phyloP scores from a whole-genome alignment of 1,140 invertebrate genomes.

The Paracyclopina nana region DNA sequence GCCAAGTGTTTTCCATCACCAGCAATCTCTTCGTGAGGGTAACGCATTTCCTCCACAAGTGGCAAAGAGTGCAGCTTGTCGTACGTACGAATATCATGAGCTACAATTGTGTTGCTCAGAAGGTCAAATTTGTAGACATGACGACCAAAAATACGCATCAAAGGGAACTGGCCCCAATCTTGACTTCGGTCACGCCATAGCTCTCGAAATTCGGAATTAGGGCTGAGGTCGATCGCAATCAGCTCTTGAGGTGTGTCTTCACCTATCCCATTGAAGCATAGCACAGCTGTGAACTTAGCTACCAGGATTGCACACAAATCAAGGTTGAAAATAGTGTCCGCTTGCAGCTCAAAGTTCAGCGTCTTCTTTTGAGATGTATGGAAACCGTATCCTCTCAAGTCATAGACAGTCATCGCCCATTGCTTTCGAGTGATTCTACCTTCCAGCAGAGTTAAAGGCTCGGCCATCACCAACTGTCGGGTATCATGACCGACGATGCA shows the following conservation, averaged over 20 bases:
- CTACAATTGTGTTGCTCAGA: not conserved
- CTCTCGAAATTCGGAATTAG: not conserved
- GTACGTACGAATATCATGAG: not conserved
- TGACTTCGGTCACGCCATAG: not conserved
- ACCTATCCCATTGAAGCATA: not conserved
- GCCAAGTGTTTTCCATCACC: not conserved
- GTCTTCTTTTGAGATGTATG: not conserved
- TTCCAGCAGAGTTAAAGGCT: too few relatives aligned
- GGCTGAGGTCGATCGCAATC: not conserved
- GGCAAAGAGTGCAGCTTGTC: not conserved
- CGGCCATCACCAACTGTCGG: too few relatives aligned
- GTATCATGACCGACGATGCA: too few relatives aligned
- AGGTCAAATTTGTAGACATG: not conserved
- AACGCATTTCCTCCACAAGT: slow-evolving; percentile 1
- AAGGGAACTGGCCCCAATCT: not conserved
- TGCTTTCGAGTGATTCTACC: not conserved
- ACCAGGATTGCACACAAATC: not conserved
- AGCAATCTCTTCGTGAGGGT: not conserved
- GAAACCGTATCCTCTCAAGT: not conserved
- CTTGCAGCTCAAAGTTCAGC: not conserved
- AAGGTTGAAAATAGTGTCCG: not conserved
- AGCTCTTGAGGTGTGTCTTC: not conserved
- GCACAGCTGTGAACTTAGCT: not conserved
- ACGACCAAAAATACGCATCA: not conserved
- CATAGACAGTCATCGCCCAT: not conserved